phyloP scores from a whole-genome alignment of 1,140 invertebrate species.

The fruit fly (Drosophila melanogaster) region Release_6_plus_ISO1_MT NT_037436.4:16137501-16138000 shows the following conservation, averaged over 20 bases:
- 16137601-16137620: neutral
- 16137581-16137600: neutral
- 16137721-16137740: neutral
- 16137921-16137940: conserved; percentile 42
- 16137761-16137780: conserved; percentile 59
- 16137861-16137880: conserved; percentile 64
- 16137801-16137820: conserved; percentile 64
- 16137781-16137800: conserved; percentile 77
- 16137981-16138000: conserved; percentile 80
- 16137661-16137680: conserved; percentile 1
- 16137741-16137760: conserved; percentile 4
- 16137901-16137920: conserved; percentile 79
- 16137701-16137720: neutral
- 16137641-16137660: neutral
- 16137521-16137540: conserved; percentile 5
- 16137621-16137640: neutral
- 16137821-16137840: conserved; percentile 49
- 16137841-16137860: conserved; percentile 19
- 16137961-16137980: conserved; percentile 49
- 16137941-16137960: conserved; percentile 61
- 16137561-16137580: conserved; percentile 1
- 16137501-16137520: conserved; percentile 30
- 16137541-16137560: conserved; percentile 7
- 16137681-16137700: neutral
- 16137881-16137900: conserved; percentile 81